Conservation (phyloP, 1,140 invertebrate genomes). For the Microvelia longipes region DNA sequence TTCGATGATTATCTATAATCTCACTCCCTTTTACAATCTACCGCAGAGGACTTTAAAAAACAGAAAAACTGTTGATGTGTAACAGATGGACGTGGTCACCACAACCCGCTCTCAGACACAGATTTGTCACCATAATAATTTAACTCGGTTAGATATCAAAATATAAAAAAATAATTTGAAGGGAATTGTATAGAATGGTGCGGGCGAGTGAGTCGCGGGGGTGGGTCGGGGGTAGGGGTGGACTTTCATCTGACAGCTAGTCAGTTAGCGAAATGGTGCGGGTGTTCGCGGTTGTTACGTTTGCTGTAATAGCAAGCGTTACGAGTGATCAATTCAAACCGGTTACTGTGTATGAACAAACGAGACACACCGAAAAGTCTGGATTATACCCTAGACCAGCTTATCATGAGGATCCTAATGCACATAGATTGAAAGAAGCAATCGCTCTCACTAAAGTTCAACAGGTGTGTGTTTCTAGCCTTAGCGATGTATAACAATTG, state of each 20-base stretch:
- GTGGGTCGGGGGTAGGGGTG: neutral
- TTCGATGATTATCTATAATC: too few species aligned
- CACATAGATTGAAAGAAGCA: constrained; percentile 43
- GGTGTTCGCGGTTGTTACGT: neutral
- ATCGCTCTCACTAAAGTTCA: constrained; percentile 50
- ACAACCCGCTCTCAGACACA: too few species aligned
- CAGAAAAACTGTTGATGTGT: too few species aligned
- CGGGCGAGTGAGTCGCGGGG: neutral
- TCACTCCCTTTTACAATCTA: too few species aligned
- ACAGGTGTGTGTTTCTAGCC: constrained; percentile 15
- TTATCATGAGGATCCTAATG: constrained; percentile 41
- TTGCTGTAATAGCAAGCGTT: neutral
- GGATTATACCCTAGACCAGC: constrained; percentile 31
- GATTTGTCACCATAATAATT: too few species aligned
- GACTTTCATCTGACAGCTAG: neutral
- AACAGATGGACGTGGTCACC: too few species aligned
- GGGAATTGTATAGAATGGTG: neutral
- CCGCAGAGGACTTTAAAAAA: too few species aligned
- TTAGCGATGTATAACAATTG: neutral
- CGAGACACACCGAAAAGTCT: neutral
- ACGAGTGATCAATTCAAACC: neutral
- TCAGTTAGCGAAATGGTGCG: neutral
- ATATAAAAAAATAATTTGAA: too few species aligned
- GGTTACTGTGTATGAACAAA: neutral
- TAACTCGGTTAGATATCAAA: too few species aligned